Conservation (phyloP, 2,888 invertebrate species). For the Aleiodes leptofemur region DNA sequence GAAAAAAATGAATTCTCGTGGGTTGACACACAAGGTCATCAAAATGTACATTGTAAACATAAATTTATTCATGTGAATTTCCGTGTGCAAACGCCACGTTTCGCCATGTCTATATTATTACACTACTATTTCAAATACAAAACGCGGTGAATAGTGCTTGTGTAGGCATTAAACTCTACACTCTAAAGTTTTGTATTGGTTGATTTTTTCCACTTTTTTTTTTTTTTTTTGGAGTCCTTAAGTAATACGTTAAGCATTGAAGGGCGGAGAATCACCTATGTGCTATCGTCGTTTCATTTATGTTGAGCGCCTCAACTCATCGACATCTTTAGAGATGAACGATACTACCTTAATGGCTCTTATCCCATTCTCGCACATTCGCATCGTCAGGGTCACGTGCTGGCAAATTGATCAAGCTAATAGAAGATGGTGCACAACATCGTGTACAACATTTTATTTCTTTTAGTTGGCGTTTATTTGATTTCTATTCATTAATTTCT, state of each 20-base stretch:
- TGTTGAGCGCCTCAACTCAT: slow-evolving; percentile 37
- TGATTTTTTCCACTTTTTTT: not conserved
- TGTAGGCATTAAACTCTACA: too few species aligned
- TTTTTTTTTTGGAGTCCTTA: slow-evolving; percentile 5
- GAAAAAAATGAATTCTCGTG: not conserved
- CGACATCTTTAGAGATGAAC: slow-evolving; percentile 47
- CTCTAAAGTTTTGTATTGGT: not conserved
- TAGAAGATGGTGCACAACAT: slow-evolving; percentile 34
- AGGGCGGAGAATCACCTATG: slow-evolving; percentile 34
- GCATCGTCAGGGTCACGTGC: slow-evolving; percentile 51
- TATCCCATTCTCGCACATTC: slow-evolving; percentile 46
- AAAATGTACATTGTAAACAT: slow-evolving; percentile 2
- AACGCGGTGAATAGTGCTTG: too few species aligned
- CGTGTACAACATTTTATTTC: slow-evolving; percentile 25
- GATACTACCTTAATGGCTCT: slow-evolving; percentile 51
- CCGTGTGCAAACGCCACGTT: slow-evolving; percentile 34
- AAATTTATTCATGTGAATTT: slow-evolving; percentile 20
- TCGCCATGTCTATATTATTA: slow-evolving; percentile 18
- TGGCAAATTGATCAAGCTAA: slow-evolving; percentile 47
- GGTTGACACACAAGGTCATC: slow-evolving; percentile 17
- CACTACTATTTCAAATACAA: too few species aligned
- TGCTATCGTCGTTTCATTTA: slow-evolving; percentile 15
- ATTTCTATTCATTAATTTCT: slow-evolving; percentile 8
- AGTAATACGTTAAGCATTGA: slow-evolving; percentile 41
- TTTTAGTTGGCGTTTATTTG: too few species aligned